Percentiles rank a stretch among this genome's conserved stretches.
phyloP scores from a whole-genome alignment of 2,797 vertebrate genomes.

The Helicolenus hilgendorfi region DNA sequence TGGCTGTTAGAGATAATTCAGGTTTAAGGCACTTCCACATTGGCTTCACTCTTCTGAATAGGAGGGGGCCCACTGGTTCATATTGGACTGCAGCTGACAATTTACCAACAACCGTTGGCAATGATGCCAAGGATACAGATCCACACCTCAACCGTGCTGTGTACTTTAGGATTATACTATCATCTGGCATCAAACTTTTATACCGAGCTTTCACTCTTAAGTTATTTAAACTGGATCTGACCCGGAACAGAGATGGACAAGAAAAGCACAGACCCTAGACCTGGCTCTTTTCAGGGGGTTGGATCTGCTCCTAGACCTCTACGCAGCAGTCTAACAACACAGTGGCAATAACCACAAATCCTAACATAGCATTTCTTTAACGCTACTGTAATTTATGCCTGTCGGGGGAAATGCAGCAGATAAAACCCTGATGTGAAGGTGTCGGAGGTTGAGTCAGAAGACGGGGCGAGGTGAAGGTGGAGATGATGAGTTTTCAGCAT shows the following conservation, averaged over 20 bases:
- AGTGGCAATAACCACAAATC: not conserved
- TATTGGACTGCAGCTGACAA: not conserved
- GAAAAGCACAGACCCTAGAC: not conserved
- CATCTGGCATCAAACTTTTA: not conserved
- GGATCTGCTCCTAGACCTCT: not conserved
- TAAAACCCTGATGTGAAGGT: not conserved
- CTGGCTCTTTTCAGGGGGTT: not conserved
- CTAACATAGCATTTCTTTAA: not conserved
- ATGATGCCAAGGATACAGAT: not conserved
- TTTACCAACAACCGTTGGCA: not conserved
- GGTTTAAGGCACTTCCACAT: no score
- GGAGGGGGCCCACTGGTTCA: not conserved
- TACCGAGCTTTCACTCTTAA: not conserved
- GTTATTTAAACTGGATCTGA: not conserved
- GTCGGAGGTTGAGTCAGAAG: constrained; percentile 15
- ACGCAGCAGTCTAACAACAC: not conserved
- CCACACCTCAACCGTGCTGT: not conserved
- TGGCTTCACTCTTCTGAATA: no score
- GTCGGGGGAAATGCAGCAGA: not conserved
- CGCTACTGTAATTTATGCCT: not conserved
- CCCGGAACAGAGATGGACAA: not conserved
- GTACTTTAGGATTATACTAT: not conserved
- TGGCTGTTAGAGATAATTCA: no score
- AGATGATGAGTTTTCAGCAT: constrained; percentile 25
- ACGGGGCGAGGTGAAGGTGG: not conserved